Evolutionary conservation across 2,797 vertebrate species (phyloP), one percentile per base, ranked within the genome.

Genomic region (Muscicapa comitata): DNA sequence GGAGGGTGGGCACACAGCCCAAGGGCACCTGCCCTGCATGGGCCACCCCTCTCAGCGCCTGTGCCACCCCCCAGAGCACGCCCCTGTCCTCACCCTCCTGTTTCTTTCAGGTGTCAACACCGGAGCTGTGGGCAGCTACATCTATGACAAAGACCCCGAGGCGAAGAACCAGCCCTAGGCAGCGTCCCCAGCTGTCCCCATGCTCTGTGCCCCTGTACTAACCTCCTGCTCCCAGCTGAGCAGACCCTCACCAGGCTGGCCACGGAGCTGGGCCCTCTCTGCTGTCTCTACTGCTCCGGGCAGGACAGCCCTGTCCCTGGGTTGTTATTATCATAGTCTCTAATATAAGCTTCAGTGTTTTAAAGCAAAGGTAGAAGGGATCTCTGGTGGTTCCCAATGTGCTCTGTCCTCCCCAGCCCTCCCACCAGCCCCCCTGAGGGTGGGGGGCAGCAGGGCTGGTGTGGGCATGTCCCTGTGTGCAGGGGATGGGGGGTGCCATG

Each of bases 111-210:
- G 99, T 6, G 99, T 99, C 95, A 99, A 99, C 97, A 99, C 99
- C 0, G 99, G 99, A 29, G 99, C 98, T 1, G 99, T 99, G 86
- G 99, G 99, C 94, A 99, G 99, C 98, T 99, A 99, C 98, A 98
- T 99, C 98, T 99, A 99, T 1, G 99, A 99, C 80, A 99, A 99
- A 98, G 99, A 99, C 93, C 98, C 98, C 0, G 99, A 98, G 92
- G 98, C 98, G 2, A 99, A 99, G 96, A 98, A 98, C 90, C 98
- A 99, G 97, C 99, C 98, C 82, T 99, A 97, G 97, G 43, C 2
- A 8, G 42, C 0, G 0, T 82, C 28, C 26, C 31, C 9, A 0
- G 18, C 45, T 3, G 10, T 66, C 88, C 2, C 42, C 87, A 58
- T 14, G 21, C 94, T 91, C 93, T 70, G 81, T 83, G 73, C 61